Evolutionary conservation across 2,888 invertebrate genomes (phyloP), one percentile per base, ranked within the genome.

Genomic region (Euproctis similis): DNA sequence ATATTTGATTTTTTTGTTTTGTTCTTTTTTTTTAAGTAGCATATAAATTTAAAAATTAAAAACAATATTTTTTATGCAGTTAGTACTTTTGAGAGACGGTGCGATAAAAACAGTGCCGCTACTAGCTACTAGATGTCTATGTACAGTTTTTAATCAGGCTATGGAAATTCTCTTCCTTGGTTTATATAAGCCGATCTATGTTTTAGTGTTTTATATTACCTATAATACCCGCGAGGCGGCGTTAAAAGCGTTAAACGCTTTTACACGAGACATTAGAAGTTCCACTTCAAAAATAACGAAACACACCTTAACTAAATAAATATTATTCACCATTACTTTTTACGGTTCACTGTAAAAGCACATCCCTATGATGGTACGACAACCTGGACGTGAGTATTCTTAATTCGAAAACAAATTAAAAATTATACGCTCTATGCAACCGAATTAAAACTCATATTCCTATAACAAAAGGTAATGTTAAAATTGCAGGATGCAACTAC

Each of bases 331-430:
- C 20, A 21, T 34, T 27, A 27, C 20, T 36, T 45, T 39, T 21
- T 45, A 36, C 24, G 31, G 37, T 29, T 24, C 25, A 34, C 31
- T n/a, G n/a, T 24, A 11, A 25, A 26, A 29, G 10, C 33, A 39
- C 42, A 37, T n/a, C 34, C 51, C 37, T 42, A 24, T 30, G 20
- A 12, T 6, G 20, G 5, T 10, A 4, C 11, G 31, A 37, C 34
- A 31, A 14, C 29, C 33, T 39, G 31, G 21, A 50, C 42, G 47
- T 50, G 51, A 46, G 26, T 33, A 34, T 31, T 11, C 19, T 10
- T 3, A 11, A 2, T 8, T 30, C 5, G 5, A 28, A 18, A 30
- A 11, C 23, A 7, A 0, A 12, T 3, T 1, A 2, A 6, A 5
- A 10, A 21, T 10, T 4, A 26, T 9, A 4, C 13, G 3, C 29